phyloP scores from a whole-genome alignment of 2,113 vertebrate species.

The Elanus axillaris region DNA sequence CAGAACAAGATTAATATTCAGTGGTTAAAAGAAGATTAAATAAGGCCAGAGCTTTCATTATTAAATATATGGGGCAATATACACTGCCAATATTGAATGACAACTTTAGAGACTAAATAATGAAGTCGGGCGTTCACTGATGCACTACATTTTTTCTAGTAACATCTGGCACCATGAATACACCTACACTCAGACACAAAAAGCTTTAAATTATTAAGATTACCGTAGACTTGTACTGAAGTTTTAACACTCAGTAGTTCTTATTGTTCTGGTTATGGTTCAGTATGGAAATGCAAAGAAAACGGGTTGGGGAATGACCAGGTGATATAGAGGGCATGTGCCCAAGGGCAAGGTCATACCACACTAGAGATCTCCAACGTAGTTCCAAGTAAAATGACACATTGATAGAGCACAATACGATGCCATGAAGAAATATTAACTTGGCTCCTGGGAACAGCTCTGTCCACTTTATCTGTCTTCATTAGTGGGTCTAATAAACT shows the following conservation, averaged over 20 bases:
- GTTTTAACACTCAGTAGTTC: not conserved
- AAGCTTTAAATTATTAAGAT: not conserved
- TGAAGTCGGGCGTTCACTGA: not conserved
- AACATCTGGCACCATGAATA: not conserved
- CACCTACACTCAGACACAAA: not conserved
- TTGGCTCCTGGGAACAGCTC: not conserved
- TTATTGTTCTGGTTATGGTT: not conserved
- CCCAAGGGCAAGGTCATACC: not conserved
- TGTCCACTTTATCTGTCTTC: not conserved
- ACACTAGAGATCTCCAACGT: not conserved
- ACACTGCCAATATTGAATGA: not conserved
- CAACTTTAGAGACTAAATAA: not conserved
- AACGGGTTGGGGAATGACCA: not conserved
- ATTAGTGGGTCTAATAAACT: not conserved
- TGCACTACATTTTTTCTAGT: not conserved
- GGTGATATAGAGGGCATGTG: not conserved
- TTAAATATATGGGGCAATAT: not conserved
- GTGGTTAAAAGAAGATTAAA: not conserved
- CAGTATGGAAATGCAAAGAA: not conserved
- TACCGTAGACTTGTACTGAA: not conserved
- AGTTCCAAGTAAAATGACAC: not conserved
- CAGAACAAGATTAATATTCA: not conserved
- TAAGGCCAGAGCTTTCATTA: not conserved
- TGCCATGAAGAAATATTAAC: not conserved
- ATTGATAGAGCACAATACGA: not conserved